Evolutionary conservation across 2,113 vertebrate species (phyloP).

Genomic region (Lampris incognitus): DNA sequence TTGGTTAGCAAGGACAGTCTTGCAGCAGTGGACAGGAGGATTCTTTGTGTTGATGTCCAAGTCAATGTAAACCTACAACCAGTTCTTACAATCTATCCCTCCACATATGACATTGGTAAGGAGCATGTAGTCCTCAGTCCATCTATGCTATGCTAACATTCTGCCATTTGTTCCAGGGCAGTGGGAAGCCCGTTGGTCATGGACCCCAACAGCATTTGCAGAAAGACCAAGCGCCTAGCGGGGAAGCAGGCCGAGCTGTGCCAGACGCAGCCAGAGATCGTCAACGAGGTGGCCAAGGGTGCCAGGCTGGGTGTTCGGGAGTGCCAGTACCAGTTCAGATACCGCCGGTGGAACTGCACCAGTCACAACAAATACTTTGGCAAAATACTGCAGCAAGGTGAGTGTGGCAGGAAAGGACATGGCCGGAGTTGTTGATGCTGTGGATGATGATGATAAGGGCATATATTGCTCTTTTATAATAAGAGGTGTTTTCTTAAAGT

Average conservation of each 20-base stretch:
- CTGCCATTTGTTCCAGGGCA: slow-evolving; percentile 85
- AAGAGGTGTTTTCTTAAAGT: no score
- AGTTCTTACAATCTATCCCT: slow-evolving; percentile 13
- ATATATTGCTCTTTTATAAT: no score
- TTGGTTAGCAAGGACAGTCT: slow-evolving; percentile 11
- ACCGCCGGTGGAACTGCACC: slow-evolving; percentile 97
- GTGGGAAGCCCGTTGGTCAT: slow-evolving; percentile 97
- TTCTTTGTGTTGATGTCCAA: slow-evolving; percentile 4
- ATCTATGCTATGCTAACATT: slow-evolving; percentile 11
- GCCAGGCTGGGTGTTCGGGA: slow-evolving; percentile 93
- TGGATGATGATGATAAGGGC: neutral
- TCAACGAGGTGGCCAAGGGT: slow-evolving; percentile 93
- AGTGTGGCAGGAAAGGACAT: slow-evolving; percentile 59
- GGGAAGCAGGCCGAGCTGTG: slow-evolving; percentile 95
- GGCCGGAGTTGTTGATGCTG: neutral
- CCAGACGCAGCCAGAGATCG: slow-evolving; percentile 95
- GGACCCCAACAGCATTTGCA: slow-evolving; percentile 98
- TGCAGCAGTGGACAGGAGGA: neutral
- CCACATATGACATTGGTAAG: no score
- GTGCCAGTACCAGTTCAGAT: slow-evolving; percentile 97
- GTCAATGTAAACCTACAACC: neutral
- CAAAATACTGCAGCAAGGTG: slow-evolving; percentile 97
- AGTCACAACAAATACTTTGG: slow-evolving; percentile 98
- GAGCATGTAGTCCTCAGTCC: no score
- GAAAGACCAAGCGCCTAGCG: slow-evolving; percentile 93